These are phyloP conservation scores for Acipenser ruthenus DNA, from an alignment of 2,797 vertebrate species.

Conservation along the genomic window DNA sequence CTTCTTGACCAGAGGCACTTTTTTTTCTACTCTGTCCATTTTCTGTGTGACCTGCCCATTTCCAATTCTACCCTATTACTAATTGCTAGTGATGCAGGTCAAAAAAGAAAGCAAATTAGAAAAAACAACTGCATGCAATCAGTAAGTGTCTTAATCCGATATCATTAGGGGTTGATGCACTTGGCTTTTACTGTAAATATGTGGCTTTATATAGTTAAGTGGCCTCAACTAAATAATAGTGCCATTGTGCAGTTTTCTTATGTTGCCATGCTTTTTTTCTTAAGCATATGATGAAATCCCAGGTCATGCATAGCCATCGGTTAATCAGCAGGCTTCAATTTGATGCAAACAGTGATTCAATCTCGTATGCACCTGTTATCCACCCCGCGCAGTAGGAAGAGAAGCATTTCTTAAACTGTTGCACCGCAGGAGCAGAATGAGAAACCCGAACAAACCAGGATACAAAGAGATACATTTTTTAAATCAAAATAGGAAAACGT, in stretches of 20 bases:
- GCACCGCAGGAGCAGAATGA: not conserved
- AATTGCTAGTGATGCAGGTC: no score
- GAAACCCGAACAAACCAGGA: not conserved
- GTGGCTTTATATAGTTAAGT: not conserved
- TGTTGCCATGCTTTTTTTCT: not conserved
- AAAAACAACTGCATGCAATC: no score
- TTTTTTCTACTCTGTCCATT: no score
- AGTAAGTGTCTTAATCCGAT: no score
- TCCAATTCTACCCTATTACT: no score
- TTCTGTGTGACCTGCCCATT: no score
- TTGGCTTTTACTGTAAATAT: no score
- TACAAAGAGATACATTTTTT: not conserved
- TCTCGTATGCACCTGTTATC: not conserved
- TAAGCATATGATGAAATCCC: not conserved
- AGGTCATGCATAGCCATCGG: not conserved
- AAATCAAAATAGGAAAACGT: not conserved
- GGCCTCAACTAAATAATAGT: not conserved
- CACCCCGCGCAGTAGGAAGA: not conserved
- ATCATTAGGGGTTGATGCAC: no score
- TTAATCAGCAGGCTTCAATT: not conserved
- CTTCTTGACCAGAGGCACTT: no score
- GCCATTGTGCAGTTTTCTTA: not conserved
- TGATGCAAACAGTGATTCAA: not conserved
- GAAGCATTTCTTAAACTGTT: not conserved
- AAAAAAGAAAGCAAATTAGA: no score